phyloP scores from a whole-genome alignment of 2,113 vertebrate species.

The Sinocyclocheilus rhinocerous region DNA sequence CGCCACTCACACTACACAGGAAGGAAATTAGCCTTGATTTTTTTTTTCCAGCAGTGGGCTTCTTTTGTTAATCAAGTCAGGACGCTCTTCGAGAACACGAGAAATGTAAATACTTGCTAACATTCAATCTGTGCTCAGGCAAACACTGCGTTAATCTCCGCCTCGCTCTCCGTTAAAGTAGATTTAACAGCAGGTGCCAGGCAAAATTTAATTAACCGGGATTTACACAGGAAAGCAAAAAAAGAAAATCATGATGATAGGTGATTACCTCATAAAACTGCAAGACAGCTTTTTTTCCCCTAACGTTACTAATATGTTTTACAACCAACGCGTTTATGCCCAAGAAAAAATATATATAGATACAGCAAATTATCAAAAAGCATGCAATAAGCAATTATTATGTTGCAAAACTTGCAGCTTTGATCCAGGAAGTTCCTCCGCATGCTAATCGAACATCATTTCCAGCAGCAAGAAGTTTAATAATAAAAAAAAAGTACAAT shows the following conservation, averaged over 20 bases:
- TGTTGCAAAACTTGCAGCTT: background rate
- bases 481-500: background rate
- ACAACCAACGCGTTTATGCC: background rate
- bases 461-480: background rate
- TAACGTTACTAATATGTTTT: background rate
- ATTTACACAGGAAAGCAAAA: background rate
- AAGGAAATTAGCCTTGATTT: slow-evolving; percentile 29
- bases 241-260: background rate
- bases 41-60: background rate
- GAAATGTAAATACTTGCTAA: background rate
- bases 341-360: background rate
- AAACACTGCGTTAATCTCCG: background rate
- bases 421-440: slow-evolving; percentile 13
- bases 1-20: slow-evolving; percentile 21
- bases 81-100: background rate
- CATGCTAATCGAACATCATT: background rate
- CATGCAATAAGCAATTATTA: background rate
- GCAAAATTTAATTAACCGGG: background rate
- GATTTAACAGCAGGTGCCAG: background rate
- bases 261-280: background rate
- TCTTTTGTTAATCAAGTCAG: slow-evolving; percentile 15
- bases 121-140: background rate
- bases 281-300: no score
- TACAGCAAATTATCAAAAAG: no score
- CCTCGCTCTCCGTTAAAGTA: background rate